A percentile compares a stretch with the other conserved stretches of the same genome.
These are phyloP conservation scores for Mamestra brassicae DNA, from an alignment of 2,888 invertebrate genomes.

Conservation along the genomic window DNA sequence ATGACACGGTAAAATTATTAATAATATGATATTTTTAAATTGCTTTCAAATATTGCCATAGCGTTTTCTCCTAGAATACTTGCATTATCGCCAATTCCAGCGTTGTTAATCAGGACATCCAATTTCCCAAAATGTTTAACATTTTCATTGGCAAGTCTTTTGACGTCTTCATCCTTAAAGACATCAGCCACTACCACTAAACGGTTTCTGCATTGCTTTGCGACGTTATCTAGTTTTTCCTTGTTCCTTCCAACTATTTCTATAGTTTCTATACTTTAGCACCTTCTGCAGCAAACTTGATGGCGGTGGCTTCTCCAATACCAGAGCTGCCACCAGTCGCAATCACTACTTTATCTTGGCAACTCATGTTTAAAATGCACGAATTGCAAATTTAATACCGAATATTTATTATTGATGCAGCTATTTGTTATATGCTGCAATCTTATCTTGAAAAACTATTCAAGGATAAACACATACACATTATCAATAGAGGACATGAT, in stretches of 20 bases:
- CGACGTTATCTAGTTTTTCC: slow-evolving; percentile 51
- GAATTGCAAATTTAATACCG: neutral
- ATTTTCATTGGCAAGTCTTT: slow-evolving; percentile 28
- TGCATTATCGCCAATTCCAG: neutral
- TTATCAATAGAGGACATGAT: too few species aligned
- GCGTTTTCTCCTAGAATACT: slow-evolving; percentile 9
- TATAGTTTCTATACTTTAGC: slow-evolving; percentile 63
- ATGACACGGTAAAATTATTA: neutral
- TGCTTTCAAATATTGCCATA: slow-evolving; percentile 32
- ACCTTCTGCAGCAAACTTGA: slow-evolving; percentile 51
- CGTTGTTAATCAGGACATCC: slow-evolving; percentile 40
- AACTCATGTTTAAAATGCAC: slow-evolving; percentile 46
- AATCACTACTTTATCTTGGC: slow-evolving; percentile 64
- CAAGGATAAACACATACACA: too few species aligned
- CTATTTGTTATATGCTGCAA: neutral
- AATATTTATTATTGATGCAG: neutral
- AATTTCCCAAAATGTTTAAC: slow-evolving; percentile 6
- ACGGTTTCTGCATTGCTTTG: slow-evolving; percentile 30
- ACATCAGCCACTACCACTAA: slow-evolving; percentile 25
- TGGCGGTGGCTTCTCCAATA: slow-evolving; percentile 65
- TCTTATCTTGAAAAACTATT: slow-evolving; percentile 10
- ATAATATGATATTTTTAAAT: too few species aligned
- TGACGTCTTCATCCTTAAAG: slow-evolving; percentile 25
- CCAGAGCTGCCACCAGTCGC: slow-evolving; percentile 69
- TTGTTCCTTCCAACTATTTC: slow-evolving; percentile 62